These are phyloP conservation scores for Dinoponera quadriceps DNA, from an alignment of 1,140 invertebrate species.

Conservation along the genomic window DNA sequence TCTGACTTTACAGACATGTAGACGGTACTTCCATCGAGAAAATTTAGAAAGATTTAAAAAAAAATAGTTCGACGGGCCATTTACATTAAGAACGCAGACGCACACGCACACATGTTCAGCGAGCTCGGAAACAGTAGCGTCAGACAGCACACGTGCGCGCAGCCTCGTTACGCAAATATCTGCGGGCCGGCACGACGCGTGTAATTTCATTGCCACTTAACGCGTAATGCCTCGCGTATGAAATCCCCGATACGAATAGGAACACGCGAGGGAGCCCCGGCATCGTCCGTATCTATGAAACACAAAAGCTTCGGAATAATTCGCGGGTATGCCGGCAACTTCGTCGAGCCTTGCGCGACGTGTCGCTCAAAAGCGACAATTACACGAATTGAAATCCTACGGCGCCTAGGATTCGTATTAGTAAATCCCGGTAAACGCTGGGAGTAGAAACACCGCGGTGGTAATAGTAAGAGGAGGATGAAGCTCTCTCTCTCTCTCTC, in stretches of 20 bases:
- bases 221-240: constrained; percentile 24
- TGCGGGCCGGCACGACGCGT: background rate
- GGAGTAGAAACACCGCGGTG: constrained; percentile 53
- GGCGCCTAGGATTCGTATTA: constrained; percentile 58
- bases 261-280: constrained; percentile 13
- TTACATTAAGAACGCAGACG: too few species aligned
- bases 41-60: too few species aligned
- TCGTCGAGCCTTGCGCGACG: constrained; percentile 43
- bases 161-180: background rate
- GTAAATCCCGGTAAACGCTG: constrained; percentile 45
- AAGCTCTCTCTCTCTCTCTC: background rate
- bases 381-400: constrained; percentile 66
- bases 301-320: constrained; percentile 51
- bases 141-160: background rate
- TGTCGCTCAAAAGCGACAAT: constrained; percentile 64
- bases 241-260: constrained; percentile 43
- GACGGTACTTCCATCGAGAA: too few species aligned
- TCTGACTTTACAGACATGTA: too few species aligned
- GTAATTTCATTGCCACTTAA: constrained; percentile 23
- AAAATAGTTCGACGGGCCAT: too few species aligned
- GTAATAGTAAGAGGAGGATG: constrained; percentile 64
- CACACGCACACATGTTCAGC: too few species aligned
- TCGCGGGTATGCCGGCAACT: constrained; percentile 58
- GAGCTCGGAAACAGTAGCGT: background rate
- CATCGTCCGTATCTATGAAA: background rate